Conservation (phyloP, 2,888 invertebrate genomes). For the Zygaena filipendulae region DNA sequence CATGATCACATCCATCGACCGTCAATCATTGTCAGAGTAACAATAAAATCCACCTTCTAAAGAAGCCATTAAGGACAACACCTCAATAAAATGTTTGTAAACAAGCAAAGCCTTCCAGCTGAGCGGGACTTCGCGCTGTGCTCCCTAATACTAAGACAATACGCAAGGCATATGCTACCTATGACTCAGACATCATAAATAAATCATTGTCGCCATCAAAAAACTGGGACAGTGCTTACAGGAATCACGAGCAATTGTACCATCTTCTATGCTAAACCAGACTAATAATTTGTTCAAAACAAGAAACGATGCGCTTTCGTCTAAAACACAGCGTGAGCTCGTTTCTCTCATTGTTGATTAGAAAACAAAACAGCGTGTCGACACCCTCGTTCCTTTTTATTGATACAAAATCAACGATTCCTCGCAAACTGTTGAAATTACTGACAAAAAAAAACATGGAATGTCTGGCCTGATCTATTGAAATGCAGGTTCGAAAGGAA, state of each 20-base stretch:
- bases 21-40: conserved; percentile 45
- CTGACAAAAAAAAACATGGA: conserved; percentile 51
- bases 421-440: conserved; percentile 33
- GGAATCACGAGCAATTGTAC: conserved; percentile 57
- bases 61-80: conserved; percentile 60
- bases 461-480: conserved; percentile 32
- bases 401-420: conserved; percentile 43
- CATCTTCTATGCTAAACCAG: conserved; percentile 58
- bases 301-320: conserved; percentile 38
- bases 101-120: conserved; percentile 60
- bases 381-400: conserved; percentile 60
- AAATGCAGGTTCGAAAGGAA: conserved; percentile 34
- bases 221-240: conserved; percentile 39
- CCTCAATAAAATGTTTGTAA: conserved; percentile 67
- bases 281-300: conserved; percentile 65
- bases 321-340: conserved; percentile 57
- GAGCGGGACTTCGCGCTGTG: too few species aligned
- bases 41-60: conserved; percentile 49
- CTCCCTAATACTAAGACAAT: conserved; percentile 44
- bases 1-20: too few species aligned
- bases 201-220: conserved; percentile 48
- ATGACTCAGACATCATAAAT: conserved; percentile 58
- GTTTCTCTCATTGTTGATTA: conserved; percentile 48
- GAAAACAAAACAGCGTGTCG: conserved; percentile 60
- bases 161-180: conserved; percentile 44